Base-by-base conservation (phyloP, 2,113 vertebrate species). In the Macroglossus sobrinus region DNA sequence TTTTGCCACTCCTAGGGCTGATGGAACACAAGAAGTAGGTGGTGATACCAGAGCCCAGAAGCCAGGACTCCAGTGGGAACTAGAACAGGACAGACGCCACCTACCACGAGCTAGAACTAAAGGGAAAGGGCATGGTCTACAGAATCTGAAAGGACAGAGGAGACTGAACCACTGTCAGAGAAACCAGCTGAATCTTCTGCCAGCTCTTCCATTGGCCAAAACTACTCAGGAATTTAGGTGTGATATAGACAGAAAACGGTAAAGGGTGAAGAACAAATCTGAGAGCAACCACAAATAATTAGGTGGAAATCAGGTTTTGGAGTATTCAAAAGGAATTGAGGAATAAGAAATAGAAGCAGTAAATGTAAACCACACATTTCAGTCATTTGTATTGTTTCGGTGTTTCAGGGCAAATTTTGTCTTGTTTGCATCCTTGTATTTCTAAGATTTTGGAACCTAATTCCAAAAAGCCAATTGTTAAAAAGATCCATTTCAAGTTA, bases 401-500 rank as follows among this genome's bases (percentile, higher is more conserved):
- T 26, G 18, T 84, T 59, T 59, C 38, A 24, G 35, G 4, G 28
- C 45, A 89, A 93, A 55, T 38, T 71, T 55, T 16, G 14, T 69
- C 71, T 64, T 76, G 9, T 93, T 92, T 53, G n/a, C 76, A 55
- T 85, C 66, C 59, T 21, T 91, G 47, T 4, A 24, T 38, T 96
- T 57, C 50, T 35, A 30, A 84, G 35, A 74, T 30, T 84, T 57
- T 12, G 69, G 30, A 93, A 75, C 74, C 4, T 50, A 79, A 69
- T 79, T 89, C 43, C 71, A 10, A 92, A 89, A 78, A 5, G 5
- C 57, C 55, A 63, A 30, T 84, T 57, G 5, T 79, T 84, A 64
- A 74, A 90, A 93, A 89, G 15, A 6, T 78, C 81, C 66, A 55
- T 78, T 88, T 81, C 43, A 33, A 85, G 81, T 84, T 94, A 79